Percentiles rank a stretch among this genome's conserved stretches.
phyloP scores from a whole-genome alignment of 1,140 invertebrate species.

The Macrobrachium rosenbergii region DNA sequence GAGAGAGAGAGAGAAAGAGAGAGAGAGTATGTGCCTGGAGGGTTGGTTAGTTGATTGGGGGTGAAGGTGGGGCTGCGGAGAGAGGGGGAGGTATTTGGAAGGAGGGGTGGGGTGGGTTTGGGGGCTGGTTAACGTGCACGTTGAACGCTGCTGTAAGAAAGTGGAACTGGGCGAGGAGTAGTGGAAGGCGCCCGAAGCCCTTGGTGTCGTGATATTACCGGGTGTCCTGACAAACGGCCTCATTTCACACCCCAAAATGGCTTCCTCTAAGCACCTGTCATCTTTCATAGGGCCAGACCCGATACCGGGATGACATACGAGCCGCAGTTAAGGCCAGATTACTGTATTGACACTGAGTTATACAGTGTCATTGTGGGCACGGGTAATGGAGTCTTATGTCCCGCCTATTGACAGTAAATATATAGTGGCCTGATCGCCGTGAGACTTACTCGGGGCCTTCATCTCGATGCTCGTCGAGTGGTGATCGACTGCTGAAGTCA shows the following conservation, averaged over 20 bases:
- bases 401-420: constrained; percentile 41
- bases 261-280: constrained; percentile 59
- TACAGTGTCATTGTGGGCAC: constrained; percentile 40
- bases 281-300: constrained; percentile 52
- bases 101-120: neutral
- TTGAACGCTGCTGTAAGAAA: constrained; percentile 28
- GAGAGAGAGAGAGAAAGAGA: too few relatives aligned
- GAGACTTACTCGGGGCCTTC: neutral
- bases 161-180: constrained; percentile 31
- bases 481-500: neutral
- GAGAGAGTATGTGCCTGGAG: too few relatives aligned
- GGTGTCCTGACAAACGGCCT: constrained; percentile 53
- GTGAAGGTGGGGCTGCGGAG: neutral
- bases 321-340: constrained; percentile 51
- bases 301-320: constrained; percentile 39
- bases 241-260: constrained; percentile 61
- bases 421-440: constrained; percentile 24
- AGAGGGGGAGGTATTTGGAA: neutral
- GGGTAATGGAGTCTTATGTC: constrained; percentile 24
- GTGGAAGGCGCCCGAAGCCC: constrained; percentile 28
- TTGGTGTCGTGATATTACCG: constrained; percentile 54
- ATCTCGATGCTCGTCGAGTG: neutral
- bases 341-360: constrained; percentile 52
- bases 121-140: neutral
- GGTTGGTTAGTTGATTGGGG: neutral